phyloP scores from a whole-genome alignment of 2,888 invertebrate genomes.

The Dinocampus coccinellae region DNA sequence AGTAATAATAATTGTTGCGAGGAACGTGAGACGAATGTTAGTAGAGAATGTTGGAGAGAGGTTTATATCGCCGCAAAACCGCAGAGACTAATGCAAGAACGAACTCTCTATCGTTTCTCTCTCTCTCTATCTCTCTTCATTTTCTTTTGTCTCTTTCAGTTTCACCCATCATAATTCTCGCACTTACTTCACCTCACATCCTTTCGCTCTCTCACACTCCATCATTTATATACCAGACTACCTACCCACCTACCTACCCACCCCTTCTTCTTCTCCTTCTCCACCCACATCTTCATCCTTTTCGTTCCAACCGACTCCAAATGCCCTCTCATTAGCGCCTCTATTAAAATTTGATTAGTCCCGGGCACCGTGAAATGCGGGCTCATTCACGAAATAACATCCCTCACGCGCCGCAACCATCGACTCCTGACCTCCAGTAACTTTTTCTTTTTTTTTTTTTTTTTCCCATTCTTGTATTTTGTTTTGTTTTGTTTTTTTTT shows the following conservation, averaged over 20 bases:
- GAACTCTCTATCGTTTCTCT: constrained; percentile 23
- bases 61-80: constrained; percentile 43
- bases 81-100: constrained; percentile 42
- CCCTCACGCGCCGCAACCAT: constrained; percentile 37
- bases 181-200: too few relatives aligned
- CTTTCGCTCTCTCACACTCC: constrained; percentile 11
- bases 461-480: neutral
- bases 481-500: neutral
- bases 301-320: constrained; percentile 33
- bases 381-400: constrained; percentile 56
- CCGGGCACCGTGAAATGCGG: constrained; percentile 52
- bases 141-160: constrained; percentile 12
- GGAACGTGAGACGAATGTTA: constrained; percentile 62
- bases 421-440: constrained; percentile 27
- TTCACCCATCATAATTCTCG: constrained; percentile 5
- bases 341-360: constrained; percentile 67
- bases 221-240: neutral
- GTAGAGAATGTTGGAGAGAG: constrained; percentile 48
- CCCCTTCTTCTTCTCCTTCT: too few relatives aligned
- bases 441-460: constrained; percentile 20
- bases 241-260: too few relatives aligned
- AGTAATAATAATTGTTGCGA: constrained; percentile 62
- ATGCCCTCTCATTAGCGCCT: constrained; percentile 65
- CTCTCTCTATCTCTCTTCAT: constrained; percentile 8
- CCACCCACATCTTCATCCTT: neutral